Base-by-base conservation (phyloP, 2,888 invertebrate genomes). In the Callosobruchus maculatus region DNA sequence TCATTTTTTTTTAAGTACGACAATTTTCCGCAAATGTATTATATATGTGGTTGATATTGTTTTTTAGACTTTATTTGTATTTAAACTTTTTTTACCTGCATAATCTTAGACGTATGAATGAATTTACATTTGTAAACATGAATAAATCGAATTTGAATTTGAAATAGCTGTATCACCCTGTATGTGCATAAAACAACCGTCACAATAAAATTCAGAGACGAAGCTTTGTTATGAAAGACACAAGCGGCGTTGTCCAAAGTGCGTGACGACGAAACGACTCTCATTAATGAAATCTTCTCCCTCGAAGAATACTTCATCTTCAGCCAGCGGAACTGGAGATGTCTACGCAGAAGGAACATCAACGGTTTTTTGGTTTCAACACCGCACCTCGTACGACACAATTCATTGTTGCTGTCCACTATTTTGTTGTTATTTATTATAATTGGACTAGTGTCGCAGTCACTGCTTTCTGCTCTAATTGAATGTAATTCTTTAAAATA, bases 231-330 rank as follows among this genome's bases (percentile, higher is more conserved):
- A 79, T 75, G 78, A 78, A 78, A 78, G 76, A 76, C 72, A 70
- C 75, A 49, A 13, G 13, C 49, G 49, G 9, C 79, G 76, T 75
- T 79, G 75, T 73, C 77, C 78, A 75, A 78, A 74, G 73, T 77
- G 75, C 80, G 84, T 84, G 84, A 85, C 85, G 83, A 80, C 13
- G 22, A 82, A 81, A 82, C 81, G 81, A 82, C 81, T 83, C 83
- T 83, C 83, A 83, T 82, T 84, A 84, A 84, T 84, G 85, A 84
- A 84, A 85, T 85, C 83, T 84, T 82, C 82, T 78, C 81, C 81
- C 78, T 74, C 69, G 73, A 73, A 82, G 83, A 82, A 49, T 49
- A 49, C 49, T 83, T 81, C 82, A 82, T 84, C 83, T 83, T 77
- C 82, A 83, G 76, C 78, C 76, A 84, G 81, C 82, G 85, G 81